Conservation (phyloP, 2,797 vertebrate genomes). For the Catostomus latipinnis region DNA sequence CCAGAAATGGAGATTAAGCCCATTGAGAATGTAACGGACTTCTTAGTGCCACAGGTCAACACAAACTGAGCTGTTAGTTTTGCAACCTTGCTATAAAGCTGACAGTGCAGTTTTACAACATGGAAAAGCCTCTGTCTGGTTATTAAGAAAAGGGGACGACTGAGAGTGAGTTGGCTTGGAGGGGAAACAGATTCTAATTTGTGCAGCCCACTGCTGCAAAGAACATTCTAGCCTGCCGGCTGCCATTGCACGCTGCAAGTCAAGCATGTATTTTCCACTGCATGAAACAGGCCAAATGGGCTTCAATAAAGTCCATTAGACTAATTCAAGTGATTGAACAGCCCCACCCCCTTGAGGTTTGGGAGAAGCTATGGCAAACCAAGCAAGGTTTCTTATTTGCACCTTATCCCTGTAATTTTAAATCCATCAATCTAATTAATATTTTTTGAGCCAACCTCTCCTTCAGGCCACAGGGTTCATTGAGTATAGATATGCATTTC, state of each 20-base stretch:
- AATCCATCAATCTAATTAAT: conserved; percentile 53
- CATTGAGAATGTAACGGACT: conserved; percentile 42
- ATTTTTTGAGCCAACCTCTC: conserved; percentile 49
- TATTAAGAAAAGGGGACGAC: conserved; percentile 13
- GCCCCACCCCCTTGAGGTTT: conserved; percentile 53
- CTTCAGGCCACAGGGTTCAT: conserved; percentile 41
- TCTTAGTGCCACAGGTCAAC: conserved; percentile 48
- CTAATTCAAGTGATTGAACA: conserved; percentile 67
- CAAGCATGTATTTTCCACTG: conserved; percentile 55
- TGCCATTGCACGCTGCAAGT: conserved; percentile 56
- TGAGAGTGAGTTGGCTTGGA: conserved; percentile 41
- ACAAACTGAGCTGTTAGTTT: conserved; percentile 46
- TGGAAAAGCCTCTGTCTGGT: conserved; percentile 28
- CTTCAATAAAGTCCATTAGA: conserved; percentile 65
- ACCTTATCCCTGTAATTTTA: conserved; percentile 65
- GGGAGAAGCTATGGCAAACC: conserved; percentile 45
- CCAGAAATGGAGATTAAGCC: conserved; percentile 48
- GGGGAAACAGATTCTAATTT: conserved; percentile 48
- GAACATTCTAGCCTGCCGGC: conserved; percentile 54
- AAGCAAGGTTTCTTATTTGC: conserved; percentile 63
- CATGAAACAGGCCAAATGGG: conserved; percentile 61
- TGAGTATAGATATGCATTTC: conserved; percentile 41
- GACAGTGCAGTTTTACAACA: conserved; percentile 39
- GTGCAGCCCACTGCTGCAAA: conserved; percentile 46
- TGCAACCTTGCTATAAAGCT: conserved; percentile 43